phyloP scores from a whole-genome alignment of 2,888 invertebrate genomes.

The Megalurothrips usitatus region DNA sequence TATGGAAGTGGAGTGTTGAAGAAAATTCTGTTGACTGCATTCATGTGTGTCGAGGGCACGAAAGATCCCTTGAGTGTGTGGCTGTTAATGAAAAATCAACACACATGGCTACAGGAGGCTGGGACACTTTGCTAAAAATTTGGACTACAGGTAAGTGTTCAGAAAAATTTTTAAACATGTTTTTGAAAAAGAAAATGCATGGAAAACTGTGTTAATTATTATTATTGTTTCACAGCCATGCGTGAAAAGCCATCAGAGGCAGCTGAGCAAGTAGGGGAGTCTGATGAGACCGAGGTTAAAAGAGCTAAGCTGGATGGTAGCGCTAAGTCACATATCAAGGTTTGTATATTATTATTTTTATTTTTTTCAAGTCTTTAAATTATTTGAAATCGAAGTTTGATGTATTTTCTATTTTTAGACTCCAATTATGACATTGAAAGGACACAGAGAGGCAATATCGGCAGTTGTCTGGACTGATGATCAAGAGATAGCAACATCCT shows the following conservation, averaged over 20 bases:
- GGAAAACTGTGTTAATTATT: neutral
- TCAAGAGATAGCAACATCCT: conserved; percentile 73
- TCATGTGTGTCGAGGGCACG: conserved; percentile 83
- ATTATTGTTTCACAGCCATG: neutral
- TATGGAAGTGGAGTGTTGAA: conserved; percentile 81
- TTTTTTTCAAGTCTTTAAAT: conserved; percentile 4
- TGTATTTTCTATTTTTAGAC: conserved; percentile 49
- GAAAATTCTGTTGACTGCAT: conserved; percentile 72
- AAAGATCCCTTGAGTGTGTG: conserved; percentile 85
- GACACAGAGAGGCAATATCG: conserved; percentile 88
- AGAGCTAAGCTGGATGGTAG: conserved; percentile 56
- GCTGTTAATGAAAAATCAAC: conserved; percentile 64
- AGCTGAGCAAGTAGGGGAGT: conserved; percentile 46
- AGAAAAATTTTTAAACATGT: neutral
- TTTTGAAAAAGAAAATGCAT: too few species aligned
- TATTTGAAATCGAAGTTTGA: neutral
- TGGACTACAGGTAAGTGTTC: conserved; percentile 68
- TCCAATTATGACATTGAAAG: conserved; percentile 81
- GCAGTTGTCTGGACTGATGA: conserved; percentile 73
- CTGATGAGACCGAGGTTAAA: conserved; percentile 57
- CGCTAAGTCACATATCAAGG: conserved; percentile 34
- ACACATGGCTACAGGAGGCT: conserved; percentile 78
- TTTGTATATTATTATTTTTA: conserved; percentile 37
- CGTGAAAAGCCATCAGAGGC: neutral
- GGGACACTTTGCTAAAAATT: conserved; percentile 87